Evolutionary conservation across 2,113 vertebrate genomes (phyloP).

Genomic region (Thryonomys swinderianus): DNA sequence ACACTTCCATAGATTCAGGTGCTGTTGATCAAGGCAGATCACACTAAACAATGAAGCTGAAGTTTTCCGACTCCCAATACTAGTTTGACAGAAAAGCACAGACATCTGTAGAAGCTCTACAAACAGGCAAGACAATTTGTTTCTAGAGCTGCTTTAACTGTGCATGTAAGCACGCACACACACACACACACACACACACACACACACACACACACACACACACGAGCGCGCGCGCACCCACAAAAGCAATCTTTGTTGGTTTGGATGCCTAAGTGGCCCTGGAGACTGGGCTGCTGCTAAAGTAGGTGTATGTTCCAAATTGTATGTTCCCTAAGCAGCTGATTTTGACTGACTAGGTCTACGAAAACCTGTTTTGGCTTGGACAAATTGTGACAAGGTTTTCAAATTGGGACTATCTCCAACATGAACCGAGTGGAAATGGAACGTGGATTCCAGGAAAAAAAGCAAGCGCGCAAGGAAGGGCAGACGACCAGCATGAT

Average conservation of each 20-base stretch:
- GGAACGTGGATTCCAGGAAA: neutral
- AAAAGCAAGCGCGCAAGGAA: neutral
- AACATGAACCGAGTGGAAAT: neutral
- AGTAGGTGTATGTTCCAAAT: neutral
- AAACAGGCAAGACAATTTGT: neutral
- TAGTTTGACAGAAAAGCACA: conserved; percentile 3
- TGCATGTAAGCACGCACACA: neutral
- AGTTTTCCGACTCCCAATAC: neutral
- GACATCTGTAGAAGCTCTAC: neutral
- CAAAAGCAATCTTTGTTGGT: neutral
- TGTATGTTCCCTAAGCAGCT: neutral
- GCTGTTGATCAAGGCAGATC: conserved; percentile 15
- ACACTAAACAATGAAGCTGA: neutral
- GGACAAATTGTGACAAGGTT: conserved; percentile 7
- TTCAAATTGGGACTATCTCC: conserved; percentile 19
- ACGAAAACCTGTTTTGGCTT: conserved; percentile 47
- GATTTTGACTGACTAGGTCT: conserved; percentile 25
- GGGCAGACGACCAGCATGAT: neutral
- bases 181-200: neutral
- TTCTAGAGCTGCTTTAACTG: neutral
- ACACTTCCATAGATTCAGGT: neutral
- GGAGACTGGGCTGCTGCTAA: neutral
- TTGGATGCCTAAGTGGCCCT: neutral
- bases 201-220: neutral
- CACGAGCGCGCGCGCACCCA: neutral